These are phyloP conservation scores for Halcyon leucocephala DNA, from an alignment of 2,797 vertebrate genomes.

Conservation along the genomic window DNA sequence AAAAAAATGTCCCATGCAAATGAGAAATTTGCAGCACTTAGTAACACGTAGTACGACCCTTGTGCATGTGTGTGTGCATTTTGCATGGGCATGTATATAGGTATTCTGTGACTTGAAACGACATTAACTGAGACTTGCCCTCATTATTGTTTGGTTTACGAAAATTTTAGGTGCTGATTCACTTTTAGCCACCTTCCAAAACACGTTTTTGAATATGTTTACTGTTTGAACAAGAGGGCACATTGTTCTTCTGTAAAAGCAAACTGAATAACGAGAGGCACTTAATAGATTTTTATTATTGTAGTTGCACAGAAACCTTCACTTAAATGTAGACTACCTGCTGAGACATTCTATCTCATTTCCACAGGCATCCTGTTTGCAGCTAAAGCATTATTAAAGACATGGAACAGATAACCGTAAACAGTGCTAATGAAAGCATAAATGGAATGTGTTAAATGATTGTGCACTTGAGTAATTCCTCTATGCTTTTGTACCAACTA, in stretches of 20 bases:
- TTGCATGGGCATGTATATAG: background rate
- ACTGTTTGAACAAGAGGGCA: background rate
- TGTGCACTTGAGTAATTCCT: conserved; percentile 17
- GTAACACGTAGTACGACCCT: background rate
- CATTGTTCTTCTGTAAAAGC: background rate
- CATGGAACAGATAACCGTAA: background rate
- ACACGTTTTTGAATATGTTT: background rate
- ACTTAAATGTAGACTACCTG: background rate
- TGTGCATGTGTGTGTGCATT: background rate
- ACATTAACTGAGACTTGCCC: background rate
- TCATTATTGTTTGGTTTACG: background rate
- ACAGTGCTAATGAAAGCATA: conserved; percentile 4
- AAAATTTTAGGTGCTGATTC: background rate
- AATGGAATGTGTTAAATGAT: conserved; percentile 13
- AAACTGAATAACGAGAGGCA: background rate
- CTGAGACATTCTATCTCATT: background rate
- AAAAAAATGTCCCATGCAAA: background rate
- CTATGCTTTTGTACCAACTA: background rate
- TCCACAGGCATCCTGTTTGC: conserved; percentile 33
- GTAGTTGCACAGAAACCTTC: conserved; percentile 19
- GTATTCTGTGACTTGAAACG: background rate
- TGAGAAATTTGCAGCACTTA: background rate
- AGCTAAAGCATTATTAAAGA: background rate
- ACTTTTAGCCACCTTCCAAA: background rate
- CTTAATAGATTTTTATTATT: background rate